Conservation (phyloP, 2,888 invertebrate species). For the Chalcosyrphus nemorum region DNA sequence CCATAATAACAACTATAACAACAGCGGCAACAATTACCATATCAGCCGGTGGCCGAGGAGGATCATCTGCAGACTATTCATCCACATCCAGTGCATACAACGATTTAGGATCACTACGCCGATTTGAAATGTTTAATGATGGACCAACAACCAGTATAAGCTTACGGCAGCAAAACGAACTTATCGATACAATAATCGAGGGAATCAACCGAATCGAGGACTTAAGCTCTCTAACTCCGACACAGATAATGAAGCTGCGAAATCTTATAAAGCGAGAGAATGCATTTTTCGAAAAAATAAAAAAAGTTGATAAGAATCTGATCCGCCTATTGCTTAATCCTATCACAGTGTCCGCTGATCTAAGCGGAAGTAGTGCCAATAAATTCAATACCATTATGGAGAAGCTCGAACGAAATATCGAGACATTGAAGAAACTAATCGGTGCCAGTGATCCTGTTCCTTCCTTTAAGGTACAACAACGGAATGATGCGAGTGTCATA, state of each 20-base stretch:
- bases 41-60: neutral
- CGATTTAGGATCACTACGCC: constrained; percentile 43
- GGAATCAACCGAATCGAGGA: constrained; percentile 80
- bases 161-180: constrained; percentile 53
- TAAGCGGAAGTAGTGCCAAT: constrained; percentile 54
- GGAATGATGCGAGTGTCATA: constrained; percentile 48
- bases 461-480: constrained; percentile 3
- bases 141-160: constrained; percentile 10
- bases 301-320: constrained; percentile 80
- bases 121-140: constrained; percentile 16
- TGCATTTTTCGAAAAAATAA: constrained; percentile 79
- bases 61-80: constrained; percentile 15
- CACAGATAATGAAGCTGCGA: constrained; percentile 77
- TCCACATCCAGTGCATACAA: constrained; percentile 32
- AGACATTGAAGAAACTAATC: constrained; percentile 80
- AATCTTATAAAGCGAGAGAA: constrained; percentile 77
- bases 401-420: constrained; percentile 80
- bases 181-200: constrained; percentile 74
- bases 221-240: constrained; percentile 75
- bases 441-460: constrained; percentile 71
- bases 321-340: constrained; percentile 80
- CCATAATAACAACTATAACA: constrained; percentile 19
- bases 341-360: constrained; percentile 76
- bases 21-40: constrained; percentile 58
- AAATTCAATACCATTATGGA: constrained; percentile 77